Evolutionary conservation across 2,113 vertebrate genomes (phyloP), one percentile per base, ranked within the genome.

Genomic region (Addax nasomaculatus): DNA sequence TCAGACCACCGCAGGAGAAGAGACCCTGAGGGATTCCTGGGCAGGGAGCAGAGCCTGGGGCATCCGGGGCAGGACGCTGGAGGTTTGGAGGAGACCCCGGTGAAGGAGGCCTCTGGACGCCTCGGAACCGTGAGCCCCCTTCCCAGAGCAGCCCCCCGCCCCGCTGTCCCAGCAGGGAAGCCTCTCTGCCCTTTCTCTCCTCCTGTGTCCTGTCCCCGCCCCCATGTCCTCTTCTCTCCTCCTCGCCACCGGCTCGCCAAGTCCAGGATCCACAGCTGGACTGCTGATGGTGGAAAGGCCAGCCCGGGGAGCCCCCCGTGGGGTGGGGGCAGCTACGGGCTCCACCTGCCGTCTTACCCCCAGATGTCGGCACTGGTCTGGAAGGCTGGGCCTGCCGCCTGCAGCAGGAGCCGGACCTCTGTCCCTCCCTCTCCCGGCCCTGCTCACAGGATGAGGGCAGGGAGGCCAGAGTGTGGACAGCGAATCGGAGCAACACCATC

Each of bases 31-130:
- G 43, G 29, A 2, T 33, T 47, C 78, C 8, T 49, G 45, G 29
- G 29, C 64, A 11, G 29, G 70, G 6, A 43, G 70, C 2, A 0
- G 70, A 9, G 9, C 19, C 36, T 13, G 21, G 33, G 13, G 21
- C 6, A 0, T 27, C 7, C 23, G 0, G 0, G 21, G 33, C 11
- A 1, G n/a, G 80, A n/a, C 7, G n/a, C 51, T 27, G 33, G 80
- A 84, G 23, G n/a, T 9, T 55, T 27, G 51, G 9, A 55, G 80
- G 21, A 83, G n/a, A 29, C 70, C 30, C 49, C 2, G 0, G 58
- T 6, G 13, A 14, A 60, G 58, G 58, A 62, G 60, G 60, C 27
- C 23, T 2, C 55, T 19, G 55, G 60, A 30, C 6, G 13, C 60
- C 29, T 29, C 2, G 0, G 60, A 62, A 29, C 60, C 2, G 6